These are phyloP conservation scores for Pristionchus arcanus DNA, from an alignment of 2,888 invertebrate genomes.

Conservation along the genomic window DNA sequence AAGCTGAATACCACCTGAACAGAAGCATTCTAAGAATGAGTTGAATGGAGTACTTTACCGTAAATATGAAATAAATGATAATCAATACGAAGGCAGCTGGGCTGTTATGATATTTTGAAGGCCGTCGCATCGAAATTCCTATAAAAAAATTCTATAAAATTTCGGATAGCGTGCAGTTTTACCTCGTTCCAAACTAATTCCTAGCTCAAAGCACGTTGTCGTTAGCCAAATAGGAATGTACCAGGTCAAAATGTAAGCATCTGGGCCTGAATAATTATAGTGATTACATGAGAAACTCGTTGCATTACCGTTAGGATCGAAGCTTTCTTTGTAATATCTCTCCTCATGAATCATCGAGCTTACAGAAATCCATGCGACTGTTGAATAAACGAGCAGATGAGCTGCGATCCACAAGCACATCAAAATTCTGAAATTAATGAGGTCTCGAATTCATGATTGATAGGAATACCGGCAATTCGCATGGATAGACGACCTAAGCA, in stretches of 20 bases:
- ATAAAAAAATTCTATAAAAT: background rate
- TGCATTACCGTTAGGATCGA: background rate
- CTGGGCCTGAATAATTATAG: background rate
- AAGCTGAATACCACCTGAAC: background rate
- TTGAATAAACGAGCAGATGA: background rate
- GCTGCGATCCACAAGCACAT: slow-evolving; percentile 9
- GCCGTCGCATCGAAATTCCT: background rate
- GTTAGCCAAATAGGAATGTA: slow-evolving; percentile 5
- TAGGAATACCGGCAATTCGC: background rate
- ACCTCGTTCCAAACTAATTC: slow-evolving; percentile 8
- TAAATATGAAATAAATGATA: background rate
- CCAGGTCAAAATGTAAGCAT: background rate
- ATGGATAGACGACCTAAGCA: background rate
- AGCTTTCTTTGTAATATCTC: background rate
- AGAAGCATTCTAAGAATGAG: background rate
- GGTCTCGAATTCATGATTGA: background rate
- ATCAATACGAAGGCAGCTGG: background rate
- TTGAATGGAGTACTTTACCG: background rate
- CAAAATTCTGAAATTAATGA: background rate
- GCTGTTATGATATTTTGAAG: background rate
- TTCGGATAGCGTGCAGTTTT: background rate
- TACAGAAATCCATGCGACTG: background rate
- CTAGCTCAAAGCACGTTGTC: background rate
- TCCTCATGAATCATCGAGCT: background rate
- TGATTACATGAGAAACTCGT: background rate